These are phyloP conservation scores for Peromyscus attwateri DNA, from an alignment of 2,797 vertebrate species.

Conservation along the genomic window DNA sequence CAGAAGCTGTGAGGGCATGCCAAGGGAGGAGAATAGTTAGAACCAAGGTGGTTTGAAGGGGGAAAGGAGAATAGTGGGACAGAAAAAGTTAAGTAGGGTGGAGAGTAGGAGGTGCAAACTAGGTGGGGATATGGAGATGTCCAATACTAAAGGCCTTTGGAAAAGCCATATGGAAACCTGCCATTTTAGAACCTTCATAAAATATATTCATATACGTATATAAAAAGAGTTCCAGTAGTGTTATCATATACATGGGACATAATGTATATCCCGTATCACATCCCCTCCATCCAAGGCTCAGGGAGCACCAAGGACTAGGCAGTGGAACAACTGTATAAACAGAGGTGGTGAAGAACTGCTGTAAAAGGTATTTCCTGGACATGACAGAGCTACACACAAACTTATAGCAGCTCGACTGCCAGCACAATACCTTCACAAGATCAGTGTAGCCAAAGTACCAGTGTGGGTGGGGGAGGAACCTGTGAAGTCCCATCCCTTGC, in stretches of 20 bases:
- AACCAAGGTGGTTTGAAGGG: background rate
- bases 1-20: background rate
- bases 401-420: background rate
- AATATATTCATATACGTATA: background rate
- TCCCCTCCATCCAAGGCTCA: background rate
- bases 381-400: background rate
- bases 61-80: background rate
- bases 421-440: background rate
- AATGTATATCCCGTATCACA: background rate
- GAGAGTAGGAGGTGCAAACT: background rate
- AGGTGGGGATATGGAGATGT: background rate
- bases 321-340: background rate
- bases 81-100: too few relatives aligned
- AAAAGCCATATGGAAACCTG: background rate
- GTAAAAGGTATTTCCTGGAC: background rate
- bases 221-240: background rate
- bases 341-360: background rate
- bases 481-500: background rate
- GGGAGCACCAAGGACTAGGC: background rate
- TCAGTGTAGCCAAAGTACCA: background rate
- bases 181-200: background rate
- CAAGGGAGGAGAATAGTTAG: background rate
- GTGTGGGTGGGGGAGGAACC: background rate
- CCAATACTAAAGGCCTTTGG: background rate
- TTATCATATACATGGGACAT: background rate